Conservation (phyloP, 2,888 invertebrate genomes). For the Abrostola tripartita region DNA sequence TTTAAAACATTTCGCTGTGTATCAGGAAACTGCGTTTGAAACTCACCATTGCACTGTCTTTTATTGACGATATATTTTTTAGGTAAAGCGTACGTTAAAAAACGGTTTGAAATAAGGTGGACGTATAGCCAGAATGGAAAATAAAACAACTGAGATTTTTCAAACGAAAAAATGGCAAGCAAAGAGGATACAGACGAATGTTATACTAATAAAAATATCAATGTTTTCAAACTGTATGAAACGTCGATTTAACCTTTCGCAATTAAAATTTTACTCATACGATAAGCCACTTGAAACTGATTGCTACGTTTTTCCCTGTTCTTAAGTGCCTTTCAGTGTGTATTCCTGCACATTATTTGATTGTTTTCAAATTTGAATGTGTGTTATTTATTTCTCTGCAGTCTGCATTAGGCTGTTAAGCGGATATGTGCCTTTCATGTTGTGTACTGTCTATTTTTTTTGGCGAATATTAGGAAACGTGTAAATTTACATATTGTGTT, state of each 20-base stretch:
- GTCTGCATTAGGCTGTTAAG: neutral
- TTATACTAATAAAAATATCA: neutral
- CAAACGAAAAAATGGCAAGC: constrained; percentile 15
- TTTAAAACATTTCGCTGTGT: constrained; percentile 17
- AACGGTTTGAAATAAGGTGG: constrained; percentile 20
- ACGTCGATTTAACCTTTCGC: constrained; percentile 18
- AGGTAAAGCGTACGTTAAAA: constrained; percentile 36
- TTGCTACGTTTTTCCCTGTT: constrained; percentile 23
- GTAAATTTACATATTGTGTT: neutral
- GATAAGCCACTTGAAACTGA: constrained; percentile 26
- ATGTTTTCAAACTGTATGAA: constrained; percentile 13
- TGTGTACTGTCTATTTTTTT: neutral
- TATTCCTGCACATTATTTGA: constrained; percentile 8
- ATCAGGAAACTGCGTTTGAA: constrained; percentile 28
- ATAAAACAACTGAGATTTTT: constrained; percentile 30
- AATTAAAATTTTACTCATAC: constrained; percentile 39
- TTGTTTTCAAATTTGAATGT: constrained; percentile 11
- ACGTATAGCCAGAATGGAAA: constrained; percentile 24
- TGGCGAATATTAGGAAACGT: neutral
- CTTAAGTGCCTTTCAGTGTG: constrained; percentile 11
- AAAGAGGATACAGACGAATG: constrained; percentile 13
- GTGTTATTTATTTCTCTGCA: neutral
- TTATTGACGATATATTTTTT: constrained; percentile 35
- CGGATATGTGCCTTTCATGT: neutral
- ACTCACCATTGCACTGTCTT: constrained; percentile 32